Conservation (phyloP, 2,888 invertebrate species). For the Serripes groenlandicus region DNA sequence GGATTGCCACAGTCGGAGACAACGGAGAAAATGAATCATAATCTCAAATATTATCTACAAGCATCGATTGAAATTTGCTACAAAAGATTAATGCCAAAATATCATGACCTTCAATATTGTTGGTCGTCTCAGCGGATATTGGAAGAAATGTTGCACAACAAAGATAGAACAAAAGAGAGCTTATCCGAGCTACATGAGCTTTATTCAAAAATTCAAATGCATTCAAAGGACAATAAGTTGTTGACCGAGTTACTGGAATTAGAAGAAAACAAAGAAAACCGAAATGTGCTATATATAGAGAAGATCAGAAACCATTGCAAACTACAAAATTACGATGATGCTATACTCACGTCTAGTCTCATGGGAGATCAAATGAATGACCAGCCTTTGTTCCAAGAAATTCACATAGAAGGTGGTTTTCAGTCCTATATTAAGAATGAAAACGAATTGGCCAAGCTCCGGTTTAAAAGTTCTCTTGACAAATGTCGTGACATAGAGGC, state of each 20-base stretch:
- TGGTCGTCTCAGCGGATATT: constrained; percentile 40
- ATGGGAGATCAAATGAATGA: constrained; percentile 33
- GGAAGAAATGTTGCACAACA: constrained; percentile 7
- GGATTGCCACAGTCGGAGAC: not conserved
- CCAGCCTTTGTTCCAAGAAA: constrained; percentile 16
- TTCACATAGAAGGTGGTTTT: constrained; percentile 42
- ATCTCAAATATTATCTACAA: not conserved
- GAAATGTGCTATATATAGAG: constrained; percentile 9
- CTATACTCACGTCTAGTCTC: constrained; percentile 33
- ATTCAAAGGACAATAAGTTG: constrained; percentile 22
- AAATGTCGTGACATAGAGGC: not conserved
- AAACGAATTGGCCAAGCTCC: constrained; percentile 23
- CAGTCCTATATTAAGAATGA: constrained; percentile 21
- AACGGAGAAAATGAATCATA: not conserved
- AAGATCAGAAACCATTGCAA: constrained; percentile 19
- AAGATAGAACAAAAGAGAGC: constrained; percentile 16
- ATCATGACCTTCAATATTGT: constrained; percentile 32
- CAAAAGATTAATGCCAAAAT: constrained; percentile 34
- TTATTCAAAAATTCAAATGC: constrained; percentile 29
- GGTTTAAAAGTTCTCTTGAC: constrained; percentile 34
- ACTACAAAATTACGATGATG: constrained; percentile 32
- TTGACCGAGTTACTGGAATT: constrained; percentile 17
- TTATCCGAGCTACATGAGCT: constrained; percentile 31
- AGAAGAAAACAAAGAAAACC: constrained; percentile 9
- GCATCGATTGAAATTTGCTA: constrained; percentile 35